Base-by-base conservation (phyloP, 1,140 invertebrate genomes). In the Colletes latitarsis region DNA sequence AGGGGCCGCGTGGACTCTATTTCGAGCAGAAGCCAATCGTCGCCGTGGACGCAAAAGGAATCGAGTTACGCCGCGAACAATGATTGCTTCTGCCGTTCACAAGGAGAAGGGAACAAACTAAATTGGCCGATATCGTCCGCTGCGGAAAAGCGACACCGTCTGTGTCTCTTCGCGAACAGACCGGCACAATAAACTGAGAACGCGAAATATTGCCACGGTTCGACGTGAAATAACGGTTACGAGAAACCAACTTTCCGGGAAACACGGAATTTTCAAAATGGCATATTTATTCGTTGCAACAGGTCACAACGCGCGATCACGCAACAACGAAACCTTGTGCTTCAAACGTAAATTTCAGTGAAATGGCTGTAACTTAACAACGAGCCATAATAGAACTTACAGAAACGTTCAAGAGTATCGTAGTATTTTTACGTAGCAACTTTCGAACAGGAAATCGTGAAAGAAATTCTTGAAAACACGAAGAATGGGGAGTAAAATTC, bases 1-100 rank as follows among this genome's bases (percentile, higher is more conserved):
- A 58, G 43, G 58, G 39, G 46, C 41, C 74, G 53, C 70, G 64
- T 82, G 64, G 60, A 83, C 72, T 80, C 77, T 68, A 76, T 71
- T 76, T 73, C 67, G 46, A 68, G 43, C 70, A 67, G 68, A 80
- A 82, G 75, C 63, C 69, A 77, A 80, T 83, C 71, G 75, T 81
- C 75, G 53, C 55, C 69, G 39, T 46, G 64, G 43, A 75, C 72
- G 68, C 64, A 57, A 19, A 71, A 63, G 73, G 63, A 82, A 86
- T 87, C 84, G 76, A 84, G 80, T 87, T 86, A 84, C 68, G 69
- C 73, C 72, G 19, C 66, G 74, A 55, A 82, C 77, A 82, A 86
- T 79, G 68, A 85, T 75, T 77, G 71, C 52, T 17, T 17, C 70
- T 49, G 53, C 46, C 58, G 41, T 52, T 58, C 46, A 12, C 55